These are phyloP conservation scores for Meloidogyne exigua DNA, from an alignment of 1,140 invertebrate genomes.

Conservation along the genomic window DNA sequence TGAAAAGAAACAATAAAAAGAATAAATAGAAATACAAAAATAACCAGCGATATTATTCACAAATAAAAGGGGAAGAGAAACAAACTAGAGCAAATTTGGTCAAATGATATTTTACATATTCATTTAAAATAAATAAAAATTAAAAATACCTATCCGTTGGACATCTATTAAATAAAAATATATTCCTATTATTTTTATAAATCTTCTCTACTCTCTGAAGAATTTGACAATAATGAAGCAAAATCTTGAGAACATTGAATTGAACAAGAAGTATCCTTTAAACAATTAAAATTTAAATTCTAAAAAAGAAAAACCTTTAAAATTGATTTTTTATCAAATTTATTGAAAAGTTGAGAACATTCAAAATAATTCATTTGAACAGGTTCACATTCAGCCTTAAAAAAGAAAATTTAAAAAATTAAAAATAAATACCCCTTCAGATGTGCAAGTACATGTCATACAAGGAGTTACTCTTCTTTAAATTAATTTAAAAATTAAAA, in stretches of 20 bases:
- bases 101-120: no score
- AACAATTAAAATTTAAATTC: not conserved
- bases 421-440: conserved; percentile 44
- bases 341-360: conserved; percentile 51
- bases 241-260: conserved; percentile 48
- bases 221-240: not conserved
- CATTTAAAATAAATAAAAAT: no score
- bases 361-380: conserved; percentile 37
- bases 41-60: no score
- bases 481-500: not conserved
- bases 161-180: no score
- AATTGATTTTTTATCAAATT: conserved; percentile 39
- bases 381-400: conserved; percentile 51
- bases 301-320: conserved; percentile 32
- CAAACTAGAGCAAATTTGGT: no score
- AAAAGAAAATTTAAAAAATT: not conserved
- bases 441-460: conserved; percentile 52
- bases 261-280: conserved; percentile 50
- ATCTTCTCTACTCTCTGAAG: conserved; percentile 17
- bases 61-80: no score
- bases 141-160: no score
- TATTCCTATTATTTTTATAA: not conserved
- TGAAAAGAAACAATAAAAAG: no score
- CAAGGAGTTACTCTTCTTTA: conserved; percentile 49
- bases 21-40: no score